Evolutionary conservation across 2,888 invertebrate genomes (phyloP).

Genomic region (Meghimatium bilineatum): DNA sequence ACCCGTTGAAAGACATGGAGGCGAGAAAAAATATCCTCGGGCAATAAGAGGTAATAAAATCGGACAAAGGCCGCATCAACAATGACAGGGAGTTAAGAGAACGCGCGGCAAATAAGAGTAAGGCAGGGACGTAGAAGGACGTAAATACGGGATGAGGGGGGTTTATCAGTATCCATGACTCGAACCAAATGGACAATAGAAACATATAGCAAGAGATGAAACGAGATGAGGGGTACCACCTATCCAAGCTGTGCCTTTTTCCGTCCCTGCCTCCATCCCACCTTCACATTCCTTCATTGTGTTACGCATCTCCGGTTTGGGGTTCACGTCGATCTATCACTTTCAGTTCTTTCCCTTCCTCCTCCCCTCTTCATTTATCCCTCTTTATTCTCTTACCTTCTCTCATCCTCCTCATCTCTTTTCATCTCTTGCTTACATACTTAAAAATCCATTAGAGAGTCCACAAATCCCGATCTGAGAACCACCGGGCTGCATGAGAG

Average conservation of each 20-base stretch:
- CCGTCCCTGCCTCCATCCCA: background rate
- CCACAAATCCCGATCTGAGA: background rate
- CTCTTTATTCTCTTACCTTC: background rate
- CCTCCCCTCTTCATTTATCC: background rate
- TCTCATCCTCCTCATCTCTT: too few relatives aligned
- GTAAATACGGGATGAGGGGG: constrained; percentile 27
- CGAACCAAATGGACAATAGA: too few relatives aligned
- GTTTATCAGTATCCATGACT: too few relatives aligned
- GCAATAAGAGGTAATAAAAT: too few relatives aligned
- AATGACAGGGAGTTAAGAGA: too few relatives aligned
- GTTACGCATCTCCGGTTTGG: too few relatives aligned
- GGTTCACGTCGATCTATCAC: too few relatives aligned
- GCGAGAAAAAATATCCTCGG: too few relatives aligned
- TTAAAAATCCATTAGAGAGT: background rate
- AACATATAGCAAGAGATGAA: background rate
- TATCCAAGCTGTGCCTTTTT: background rate
- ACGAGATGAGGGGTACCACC: background rate
- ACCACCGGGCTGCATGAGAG: too few relatives aligned
- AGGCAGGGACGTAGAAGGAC: background rate
- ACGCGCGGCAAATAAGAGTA: constrained; percentile 9
- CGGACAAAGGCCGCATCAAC: too few relatives aligned
- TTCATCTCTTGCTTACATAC: background rate
- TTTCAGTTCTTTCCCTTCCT: too few relatives aligned
- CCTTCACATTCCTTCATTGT: background rate
- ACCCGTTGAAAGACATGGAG: too few relatives aligned